These are phyloP conservation scores for Drosophila takahashii DNA, from an alignment of 1,140 invertebrate genomes.

Conservation along the genomic window DNA sequence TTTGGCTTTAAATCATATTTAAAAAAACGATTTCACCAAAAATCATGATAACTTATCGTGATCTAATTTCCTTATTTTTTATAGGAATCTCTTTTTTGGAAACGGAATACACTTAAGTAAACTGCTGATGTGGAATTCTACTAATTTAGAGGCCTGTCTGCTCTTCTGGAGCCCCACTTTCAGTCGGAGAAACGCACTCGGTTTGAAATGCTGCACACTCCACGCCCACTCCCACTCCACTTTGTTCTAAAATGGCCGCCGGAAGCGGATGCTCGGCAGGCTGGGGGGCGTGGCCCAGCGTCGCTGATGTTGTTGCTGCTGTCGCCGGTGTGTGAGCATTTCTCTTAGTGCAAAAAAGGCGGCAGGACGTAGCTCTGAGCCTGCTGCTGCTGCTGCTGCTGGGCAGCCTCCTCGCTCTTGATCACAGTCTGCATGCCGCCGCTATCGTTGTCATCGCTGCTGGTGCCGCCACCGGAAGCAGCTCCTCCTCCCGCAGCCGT, in stretches of 20 bases:
- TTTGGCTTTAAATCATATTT: no score
- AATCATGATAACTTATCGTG: no score
- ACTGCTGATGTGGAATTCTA: background rate
- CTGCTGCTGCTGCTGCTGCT: conserved; percentile 67
- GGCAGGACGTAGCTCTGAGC: conserved; percentile 82
- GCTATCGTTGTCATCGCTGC: conserved; percentile 67
- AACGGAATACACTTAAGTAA: background rate
- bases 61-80: background rate
- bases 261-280: conserved; percentile 44
- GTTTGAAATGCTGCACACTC: conserved; percentile 69
- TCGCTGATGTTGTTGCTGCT: conserved; percentile 58
- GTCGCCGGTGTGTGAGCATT: conserved; percentile 82
- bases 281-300: conserved; percentile 36
- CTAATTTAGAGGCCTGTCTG: background rate
- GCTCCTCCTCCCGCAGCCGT: conserved; percentile 36
- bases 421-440: conserved; percentile 75
- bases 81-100: background rate
- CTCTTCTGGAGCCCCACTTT: conserved; percentile 25
- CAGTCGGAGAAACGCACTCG: conserved; percentile 8
- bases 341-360: conserved; percentile 85
- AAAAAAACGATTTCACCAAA: no score
- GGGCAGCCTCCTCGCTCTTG: conserved; percentile 73
- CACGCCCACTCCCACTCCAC: conserved; percentile 17
- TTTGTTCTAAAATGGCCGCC: conserved; percentile 65
- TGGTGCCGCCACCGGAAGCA: conserved; percentile 26